phyloP scores from a whole-genome alignment of 37 sponge, comb jelly and placozoan species.

The Oscarella lobularis region DNA sequence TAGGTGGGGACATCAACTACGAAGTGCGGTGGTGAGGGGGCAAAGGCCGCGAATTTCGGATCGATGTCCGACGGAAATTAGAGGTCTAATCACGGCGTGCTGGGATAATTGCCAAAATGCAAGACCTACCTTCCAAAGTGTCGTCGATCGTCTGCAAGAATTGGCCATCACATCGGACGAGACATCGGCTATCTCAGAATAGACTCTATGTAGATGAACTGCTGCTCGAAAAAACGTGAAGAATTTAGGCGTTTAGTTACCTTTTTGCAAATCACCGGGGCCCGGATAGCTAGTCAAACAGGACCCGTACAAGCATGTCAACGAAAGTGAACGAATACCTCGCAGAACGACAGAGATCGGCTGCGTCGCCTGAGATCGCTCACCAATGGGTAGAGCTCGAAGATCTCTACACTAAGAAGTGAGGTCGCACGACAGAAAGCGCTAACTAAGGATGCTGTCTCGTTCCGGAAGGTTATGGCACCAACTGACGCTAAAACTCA shows the following conservation, averaged over 20 bases:
- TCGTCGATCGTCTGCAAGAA: too few species aligned
- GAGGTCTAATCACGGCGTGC: neutral
- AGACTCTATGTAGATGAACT: too few species aligned
- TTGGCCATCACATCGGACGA: too few species aligned
- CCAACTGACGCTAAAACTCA: slow-evolving; percentile 33
- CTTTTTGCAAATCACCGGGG: too few species aligned
- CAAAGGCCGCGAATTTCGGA: neutral
- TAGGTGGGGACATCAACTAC: neutral
- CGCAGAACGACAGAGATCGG: neutral
- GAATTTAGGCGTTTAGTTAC: too few species aligned
- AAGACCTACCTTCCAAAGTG: neutral
- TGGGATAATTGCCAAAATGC: neutral
- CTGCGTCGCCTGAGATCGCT: slow-evolving; percentile 26
- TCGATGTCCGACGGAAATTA: neutral
- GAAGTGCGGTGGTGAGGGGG: neutral
- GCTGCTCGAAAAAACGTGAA: too few species aligned
- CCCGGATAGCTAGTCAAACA: too few species aligned
- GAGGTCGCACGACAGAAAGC: neutral
- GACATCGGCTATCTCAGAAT: too few species aligned
- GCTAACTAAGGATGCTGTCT: neutral
- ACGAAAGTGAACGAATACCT: neutral
- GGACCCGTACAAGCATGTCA: neutral
- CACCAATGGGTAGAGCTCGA: slow-evolving; percentile 38
- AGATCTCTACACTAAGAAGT: slow-evolving; percentile 31
- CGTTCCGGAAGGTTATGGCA: slow-evolving; percentile 50